These are phyloP conservation scores for Cistogaster globosa DNA, from an alignment of 2,888 invertebrate genomes.

Conservation along the genomic window DNA sequence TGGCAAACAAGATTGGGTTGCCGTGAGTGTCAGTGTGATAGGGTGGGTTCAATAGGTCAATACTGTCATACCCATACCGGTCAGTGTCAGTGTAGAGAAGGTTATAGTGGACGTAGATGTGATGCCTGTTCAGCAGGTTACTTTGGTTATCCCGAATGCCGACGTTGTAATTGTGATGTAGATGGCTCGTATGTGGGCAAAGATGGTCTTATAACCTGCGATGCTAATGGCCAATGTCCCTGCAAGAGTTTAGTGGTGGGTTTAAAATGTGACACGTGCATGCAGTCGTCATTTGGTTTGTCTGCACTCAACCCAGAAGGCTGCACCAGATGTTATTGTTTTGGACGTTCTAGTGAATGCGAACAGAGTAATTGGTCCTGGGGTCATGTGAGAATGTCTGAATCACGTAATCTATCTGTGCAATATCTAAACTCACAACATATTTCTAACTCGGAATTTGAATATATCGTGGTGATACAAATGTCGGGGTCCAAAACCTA, in stretches of 20 bases:
- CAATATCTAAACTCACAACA: constrained; percentile 79
- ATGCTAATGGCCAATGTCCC: constrained; percentile 91
- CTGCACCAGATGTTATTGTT: constrained; percentile 98
- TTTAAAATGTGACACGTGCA: constrained; percentile 92
- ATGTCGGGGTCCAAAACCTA: constrained; percentile 80
- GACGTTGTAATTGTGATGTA: constrained; percentile 91
- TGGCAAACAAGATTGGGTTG: constrained; percentile 91
- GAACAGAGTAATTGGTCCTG: constrained; percentile 91
- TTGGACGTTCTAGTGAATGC: constrained; percentile 92
- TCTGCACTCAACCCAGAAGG: constrained; percentile 90
- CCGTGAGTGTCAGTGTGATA: constrained; percentile 90
- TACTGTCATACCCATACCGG: constrained; percentile 85
- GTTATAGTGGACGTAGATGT: constrained; percentile 91
- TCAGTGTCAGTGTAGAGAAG: constrained; percentile 89
- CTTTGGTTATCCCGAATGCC: constrained; percentile 94
- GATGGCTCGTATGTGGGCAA: constrained; percentile 87
- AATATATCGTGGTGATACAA: constrained; percentile 82
- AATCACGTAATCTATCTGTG: constrained; percentile 84
- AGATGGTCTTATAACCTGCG: constrained; percentile 87
- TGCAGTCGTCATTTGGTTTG: constrained; percentile 93
- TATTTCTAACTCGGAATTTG: constrained; percentile 79
- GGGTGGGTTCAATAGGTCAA: constrained; percentile 85
- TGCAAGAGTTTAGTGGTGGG: constrained; percentile 96
- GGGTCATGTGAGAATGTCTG: constrained; percentile 88
- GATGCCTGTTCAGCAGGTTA: constrained; percentile 92